phyloP scores from a whole-genome alignment of 2,113 vertebrate genomes.

The Orycteropus afer region DNA sequence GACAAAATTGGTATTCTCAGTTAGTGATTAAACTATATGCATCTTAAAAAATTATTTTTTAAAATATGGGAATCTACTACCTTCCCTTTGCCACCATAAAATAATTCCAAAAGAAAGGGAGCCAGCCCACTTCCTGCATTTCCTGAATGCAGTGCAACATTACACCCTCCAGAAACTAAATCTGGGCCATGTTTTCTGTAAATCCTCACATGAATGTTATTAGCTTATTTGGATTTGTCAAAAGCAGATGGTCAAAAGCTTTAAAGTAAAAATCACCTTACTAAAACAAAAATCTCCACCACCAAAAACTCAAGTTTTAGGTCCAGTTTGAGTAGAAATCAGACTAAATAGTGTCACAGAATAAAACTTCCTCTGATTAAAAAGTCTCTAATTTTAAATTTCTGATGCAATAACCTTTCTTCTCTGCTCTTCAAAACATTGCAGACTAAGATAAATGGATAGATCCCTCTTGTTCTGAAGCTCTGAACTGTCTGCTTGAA shows the following conservation, averaged over 20 bases:
- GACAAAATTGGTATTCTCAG: not conserved
- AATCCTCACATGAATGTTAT: constrained; percentile 10
- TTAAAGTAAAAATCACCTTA: constrained; percentile 41
- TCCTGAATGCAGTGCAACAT: not conserved
- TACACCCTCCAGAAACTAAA: not conserved
- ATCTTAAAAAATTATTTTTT: constrained; percentile 17
- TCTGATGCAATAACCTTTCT: constrained; percentile 20
- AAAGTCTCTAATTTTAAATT: constrained; percentile 46
- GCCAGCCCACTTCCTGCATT: not conserved
- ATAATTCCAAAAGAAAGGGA: constrained; percentile 22
- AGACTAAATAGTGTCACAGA: constrained; percentile 27
- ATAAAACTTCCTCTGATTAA: not conserved
- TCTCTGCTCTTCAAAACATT: constrained; percentile 26
- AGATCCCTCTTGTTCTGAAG: constrained; percentile 1
- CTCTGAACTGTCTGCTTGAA: not conserved
- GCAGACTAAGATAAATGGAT: not conserved
- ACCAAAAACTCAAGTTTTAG: not conserved
- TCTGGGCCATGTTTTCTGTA: constrained; percentile 12
- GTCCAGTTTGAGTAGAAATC: constrained; percentile 28
- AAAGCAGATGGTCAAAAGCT: constrained; percentile 21
- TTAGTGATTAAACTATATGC: constrained; percentile 14
- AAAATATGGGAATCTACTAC: constrained; percentile 35
- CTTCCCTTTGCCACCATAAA: constrained; percentile 11
- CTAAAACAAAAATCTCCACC: not conserved
- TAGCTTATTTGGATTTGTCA: constrained; percentile 10